A percentile compares a stretch with the other conserved stretches of the same genome.
Evolutionary conservation across 2,797 vertebrate species (phyloP).

Genomic region (Apogon hyalosoma): DNA sequence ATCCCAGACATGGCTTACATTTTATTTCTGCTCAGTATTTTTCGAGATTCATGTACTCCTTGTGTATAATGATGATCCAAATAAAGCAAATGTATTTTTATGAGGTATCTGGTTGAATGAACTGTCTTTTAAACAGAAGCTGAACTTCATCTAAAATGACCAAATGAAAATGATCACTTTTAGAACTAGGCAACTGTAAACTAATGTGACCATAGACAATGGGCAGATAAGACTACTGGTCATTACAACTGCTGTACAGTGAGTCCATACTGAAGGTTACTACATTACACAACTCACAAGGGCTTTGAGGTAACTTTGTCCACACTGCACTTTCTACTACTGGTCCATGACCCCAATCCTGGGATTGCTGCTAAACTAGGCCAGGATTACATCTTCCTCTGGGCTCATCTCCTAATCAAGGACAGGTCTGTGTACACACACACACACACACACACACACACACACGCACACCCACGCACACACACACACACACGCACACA

Average conservation of each 20-base stretch:
- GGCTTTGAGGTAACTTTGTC: slow-evolving; percentile 66
- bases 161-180: too few relatives aligned
- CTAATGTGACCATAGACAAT: neutral
- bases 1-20: slow-evolving; percentile 16
- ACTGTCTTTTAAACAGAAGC: neutral
- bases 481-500: too few relatives aligned
- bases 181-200: neutral
- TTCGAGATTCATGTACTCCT: slow-evolving; percentile 38
- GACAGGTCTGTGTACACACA: slow-evolving; percentile 40
- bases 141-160: neutral
- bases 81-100: slow-evolving; percentile 80
- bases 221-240: neutral
- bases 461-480: neutral
- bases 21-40: slow-evolving; percentile 32
- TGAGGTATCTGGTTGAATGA: slow-evolving; percentile 17
- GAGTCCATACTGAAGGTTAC: slow-evolving; percentile 47
- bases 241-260: slow-evolving; percentile 1
- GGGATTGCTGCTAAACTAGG: slow-evolving; percentile 82
- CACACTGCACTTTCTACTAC: slow-evolving; percentile 83
- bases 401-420: slow-evolving; percentile 75
- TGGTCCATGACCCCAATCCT: slow-evolving; percentile 86
- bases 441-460: neutral
- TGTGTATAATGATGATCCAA: slow-evolving; percentile 49
- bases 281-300: slow-evolving; percentile 60
- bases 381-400: slow-evolving; percentile 76